Conservation (phyloP, 2,888 invertebrate genomes). For the Lepidochrysops patricia region DNA sequence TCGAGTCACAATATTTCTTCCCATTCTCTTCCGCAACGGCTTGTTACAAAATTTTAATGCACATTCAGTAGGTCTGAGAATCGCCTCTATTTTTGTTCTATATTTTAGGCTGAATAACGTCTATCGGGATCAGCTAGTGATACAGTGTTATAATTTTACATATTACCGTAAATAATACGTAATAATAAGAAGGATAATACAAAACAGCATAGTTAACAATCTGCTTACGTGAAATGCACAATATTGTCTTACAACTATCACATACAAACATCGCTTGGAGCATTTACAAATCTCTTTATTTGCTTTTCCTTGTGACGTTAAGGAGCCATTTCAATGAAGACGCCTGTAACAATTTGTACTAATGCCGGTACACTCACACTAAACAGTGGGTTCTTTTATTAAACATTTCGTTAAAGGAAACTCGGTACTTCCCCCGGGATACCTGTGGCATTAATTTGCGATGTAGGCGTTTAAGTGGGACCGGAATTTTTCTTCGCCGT, state of each 20-base stretch:
- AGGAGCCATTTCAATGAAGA: constrained; percentile 35
- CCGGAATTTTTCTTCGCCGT: constrained; percentile 34
- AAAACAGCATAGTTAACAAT: too few relatives aligned
- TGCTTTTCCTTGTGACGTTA: constrained; percentile 9
- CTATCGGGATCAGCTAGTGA: too few relatives aligned
- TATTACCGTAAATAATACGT: too few relatives aligned
- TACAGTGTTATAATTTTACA: too few relatives aligned
- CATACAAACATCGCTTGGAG: neutral
- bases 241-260: neutral
- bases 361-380: constrained; percentile 42
- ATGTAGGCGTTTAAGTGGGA: constrained; percentile 32
- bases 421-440: constrained; percentile 49
- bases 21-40: too few relatives aligned
- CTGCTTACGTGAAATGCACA: neutral
- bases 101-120: too few relatives aligned
- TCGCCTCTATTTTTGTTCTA: too few relatives aligned
- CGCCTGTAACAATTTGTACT: constrained; percentile 44
- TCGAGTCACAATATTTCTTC: too few relatives aligned
- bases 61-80: too few relatives aligned
- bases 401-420: constrained; percentile 64
- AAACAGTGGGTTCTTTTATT: constrained; percentile 55
- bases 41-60: too few relatives aligned
- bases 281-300: constrained; percentile 19
- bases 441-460: constrained; percentile 65
- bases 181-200: too few relatives aligned